Evolutionary conservation across 2,797 vertebrate species (phyloP), one percentile per base, ranked within the genome.

Genomic region (Cyprinella venusta): DNA sequence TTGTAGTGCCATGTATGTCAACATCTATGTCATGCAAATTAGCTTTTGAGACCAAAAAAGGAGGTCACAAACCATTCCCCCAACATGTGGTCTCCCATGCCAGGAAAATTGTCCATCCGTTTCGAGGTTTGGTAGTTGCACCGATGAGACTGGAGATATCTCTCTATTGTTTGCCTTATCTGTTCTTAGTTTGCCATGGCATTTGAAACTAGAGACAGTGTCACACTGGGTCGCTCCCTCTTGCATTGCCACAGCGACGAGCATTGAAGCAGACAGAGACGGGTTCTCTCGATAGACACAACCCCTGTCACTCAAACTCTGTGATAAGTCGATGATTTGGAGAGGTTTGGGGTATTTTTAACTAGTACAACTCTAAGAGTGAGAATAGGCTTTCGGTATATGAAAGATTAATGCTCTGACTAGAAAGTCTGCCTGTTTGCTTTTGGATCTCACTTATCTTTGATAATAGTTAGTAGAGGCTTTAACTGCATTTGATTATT

Each of bases 281-380:
- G 12, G 83, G 80, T 81, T 83, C 56, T 77, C 80, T 56, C 52
- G 33, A 84, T 42, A 80, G 59, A 71, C 50, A 18, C 26, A 56
- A 74, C 70, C 80, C 72, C 80, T 80, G 87, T 86, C 87, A 80
- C 68, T 88, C 85, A 88, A 75, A 50, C 52, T 24, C 5, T 2
- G 64, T 70, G 81, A 76, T 45, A 76, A 77, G 56, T 40, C 38
- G 26, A 50, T 68, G 71, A 59, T 72, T 24, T 42, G 42, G 38
- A 68, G n/a, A 48, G 54, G 38, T 48, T 63, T 40, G 3, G 63
- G 48, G 64, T 83, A 45, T 69, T 83, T 82, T 69, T 77, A 76
- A 76, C 63, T 33, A 45, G 50, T 65, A 24, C 61, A 33, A n/a
- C 50, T 45, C 10, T 18, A 24, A 33, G 8, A 65, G 30, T 81